Evolutionary conservation across 2,113 vertebrate species (phyloP).

Genomic region (Rhea americana): DNA sequence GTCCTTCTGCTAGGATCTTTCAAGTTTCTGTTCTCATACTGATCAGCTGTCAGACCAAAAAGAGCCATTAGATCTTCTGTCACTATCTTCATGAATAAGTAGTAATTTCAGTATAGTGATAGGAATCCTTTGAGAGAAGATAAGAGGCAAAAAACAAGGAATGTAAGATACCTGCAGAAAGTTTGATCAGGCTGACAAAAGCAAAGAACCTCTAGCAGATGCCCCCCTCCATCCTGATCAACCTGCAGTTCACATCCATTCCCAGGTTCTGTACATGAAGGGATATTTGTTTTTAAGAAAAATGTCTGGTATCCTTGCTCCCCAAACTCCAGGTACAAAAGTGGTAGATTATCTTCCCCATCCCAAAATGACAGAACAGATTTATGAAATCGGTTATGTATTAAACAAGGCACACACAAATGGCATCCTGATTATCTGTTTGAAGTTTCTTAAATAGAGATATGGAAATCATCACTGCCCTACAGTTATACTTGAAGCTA

Average conservation of each 20-base stretch:
- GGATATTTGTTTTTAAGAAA: neutral
- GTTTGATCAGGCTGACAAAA: neutral
- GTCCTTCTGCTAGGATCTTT: neutral
- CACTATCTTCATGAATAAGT: neutral
- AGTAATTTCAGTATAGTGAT: neutral
- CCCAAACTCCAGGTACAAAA: neutral
- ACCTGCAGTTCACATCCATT: neutral
- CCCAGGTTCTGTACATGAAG: neutral
- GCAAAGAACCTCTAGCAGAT: neutral
- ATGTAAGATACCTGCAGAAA: neutral
- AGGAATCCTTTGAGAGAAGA: neutral
- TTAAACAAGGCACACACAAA: neutral
- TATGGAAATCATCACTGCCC: neutral
- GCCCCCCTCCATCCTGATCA: neutral
- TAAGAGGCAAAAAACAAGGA: neutral
- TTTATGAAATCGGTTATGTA: neutral
- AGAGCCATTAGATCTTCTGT: neutral
- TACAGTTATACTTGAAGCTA: neutral
- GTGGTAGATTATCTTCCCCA: neutral
- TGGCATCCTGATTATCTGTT: neutral
- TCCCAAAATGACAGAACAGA: neutral
- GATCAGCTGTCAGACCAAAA: neutral
- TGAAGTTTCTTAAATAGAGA: neutral
- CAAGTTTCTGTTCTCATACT: neutral
- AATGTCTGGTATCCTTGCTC: neutral